Conservation (phyloP, 2,113 vertebrate genomes). For the Ancistrus triradiatus region DNA sequence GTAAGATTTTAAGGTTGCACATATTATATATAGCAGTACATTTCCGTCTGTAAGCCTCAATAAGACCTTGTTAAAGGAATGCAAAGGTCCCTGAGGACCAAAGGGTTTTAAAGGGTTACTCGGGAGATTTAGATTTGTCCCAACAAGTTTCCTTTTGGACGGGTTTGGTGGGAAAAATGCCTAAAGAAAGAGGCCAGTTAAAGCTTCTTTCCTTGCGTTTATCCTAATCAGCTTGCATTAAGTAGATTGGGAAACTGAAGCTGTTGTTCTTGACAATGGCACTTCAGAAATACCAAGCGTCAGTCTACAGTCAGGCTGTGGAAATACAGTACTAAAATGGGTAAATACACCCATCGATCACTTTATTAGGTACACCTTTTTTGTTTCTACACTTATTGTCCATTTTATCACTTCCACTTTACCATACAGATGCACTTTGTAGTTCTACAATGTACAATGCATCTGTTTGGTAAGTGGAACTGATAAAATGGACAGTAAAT, state of each 20-base stretch:
- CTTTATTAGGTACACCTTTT: too few relatives aligned
- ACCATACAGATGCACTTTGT: too few relatives aligned
- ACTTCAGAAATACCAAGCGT: neutral
- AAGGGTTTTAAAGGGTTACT: neutral
- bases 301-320: neutral
- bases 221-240: conserved; percentile 31
- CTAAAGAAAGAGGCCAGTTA: neutral
- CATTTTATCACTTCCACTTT: too few relatives aligned
- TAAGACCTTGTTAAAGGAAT: neutral
- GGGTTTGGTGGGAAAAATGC: conserved; percentile 16
- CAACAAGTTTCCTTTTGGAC: conserved; percentile 4
- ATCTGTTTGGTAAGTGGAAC: too few relatives aligned
- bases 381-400: too few relatives aligned
- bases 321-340: too few relatives aligned
- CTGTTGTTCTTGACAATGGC: neutral
- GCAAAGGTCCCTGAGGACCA: neutral
- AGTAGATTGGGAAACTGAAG: conserved; percentile 16
- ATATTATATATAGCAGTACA: too few relatives aligned
- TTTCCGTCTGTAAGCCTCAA: neutral
- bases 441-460: too few relatives aligned
- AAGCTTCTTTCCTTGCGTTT: conserved; percentile 13
- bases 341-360: too few relatives aligned
- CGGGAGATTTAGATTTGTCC: neutral
- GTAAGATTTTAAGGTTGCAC: too few relatives aligned
- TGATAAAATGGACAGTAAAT: too few relatives aligned